These are phyloP conservation scores for Podilymbus podiceps DNA, from an alignment of 2,113 vertebrate species.

Conservation along the genomic window DNA sequence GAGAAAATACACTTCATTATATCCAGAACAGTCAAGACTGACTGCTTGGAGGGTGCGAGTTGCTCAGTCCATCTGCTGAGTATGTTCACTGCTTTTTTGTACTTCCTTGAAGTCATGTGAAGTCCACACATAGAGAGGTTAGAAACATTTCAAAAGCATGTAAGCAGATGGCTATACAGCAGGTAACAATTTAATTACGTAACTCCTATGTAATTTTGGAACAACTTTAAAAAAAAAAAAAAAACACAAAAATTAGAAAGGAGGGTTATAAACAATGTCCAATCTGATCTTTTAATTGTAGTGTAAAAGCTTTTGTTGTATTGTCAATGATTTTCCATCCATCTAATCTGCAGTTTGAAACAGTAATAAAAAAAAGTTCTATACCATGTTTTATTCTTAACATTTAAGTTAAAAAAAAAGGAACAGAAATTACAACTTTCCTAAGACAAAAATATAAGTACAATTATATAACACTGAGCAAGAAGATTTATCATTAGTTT, in stretches of 20 bases:
- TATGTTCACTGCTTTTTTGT: conserved; percentile 31
- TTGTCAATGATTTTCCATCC: neutral
- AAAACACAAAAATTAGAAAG: neutral
- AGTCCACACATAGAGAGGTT: conserved; percentile 29
- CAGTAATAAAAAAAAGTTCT: neutral
- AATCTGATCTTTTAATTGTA: neutral
- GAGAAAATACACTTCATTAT: conserved; percentile 55
- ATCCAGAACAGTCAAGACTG: conserved; percentile 50
- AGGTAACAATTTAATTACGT: conserved; percentile 76
- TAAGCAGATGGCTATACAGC: conserved; percentile 75
- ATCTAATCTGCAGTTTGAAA: neutral
- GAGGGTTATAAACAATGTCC: neutral
- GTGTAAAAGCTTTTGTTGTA: neutral
- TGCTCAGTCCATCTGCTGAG: conserved; percentile 66
- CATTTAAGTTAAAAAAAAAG: neutral
- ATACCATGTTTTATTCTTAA: neutral
- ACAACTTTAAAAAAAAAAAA: neutral
- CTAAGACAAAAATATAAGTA: neutral
- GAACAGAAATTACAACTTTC: neutral
- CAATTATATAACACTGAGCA: neutral
- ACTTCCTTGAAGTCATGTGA: conserved; percentile 41
- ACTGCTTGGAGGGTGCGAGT: conserved; percentile 43
- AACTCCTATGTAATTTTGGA: neutral
- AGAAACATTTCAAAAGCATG: conserved; percentile 36
- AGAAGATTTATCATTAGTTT: neutral